phyloP scores from a whole-genome alignment of 2,113 vertebrate species.

The Girardinichthys multiradiatus region DNA sequence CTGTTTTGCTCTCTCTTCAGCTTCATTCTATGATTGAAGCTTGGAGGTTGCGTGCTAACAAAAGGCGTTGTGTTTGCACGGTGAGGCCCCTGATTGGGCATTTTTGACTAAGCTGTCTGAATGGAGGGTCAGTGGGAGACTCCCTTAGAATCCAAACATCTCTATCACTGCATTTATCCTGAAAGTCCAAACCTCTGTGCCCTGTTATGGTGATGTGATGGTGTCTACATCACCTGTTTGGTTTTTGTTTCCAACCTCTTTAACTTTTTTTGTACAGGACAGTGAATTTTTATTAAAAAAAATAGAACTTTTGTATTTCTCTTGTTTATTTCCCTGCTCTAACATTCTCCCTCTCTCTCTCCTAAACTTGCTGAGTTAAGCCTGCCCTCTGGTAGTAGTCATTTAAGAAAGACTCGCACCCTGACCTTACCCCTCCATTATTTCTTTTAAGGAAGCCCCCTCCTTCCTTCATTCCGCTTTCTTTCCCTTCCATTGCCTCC shows the following conservation, averaged over 20 bases:
- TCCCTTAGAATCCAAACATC: conserved; percentile 70
- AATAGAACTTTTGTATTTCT: conserved; percentile 18
- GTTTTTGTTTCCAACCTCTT: not conserved
- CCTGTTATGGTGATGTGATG: conserved; percentile 11
- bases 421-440: conserved; percentile 82
- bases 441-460: conserved; percentile 77
- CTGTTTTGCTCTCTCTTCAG: conserved; percentile 58
- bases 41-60: conserved; percentile 71
- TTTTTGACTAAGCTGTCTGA: conserved; percentile 79
- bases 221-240: conserved; percentile 11
- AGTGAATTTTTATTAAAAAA: not conserved
- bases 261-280: too few species aligned
- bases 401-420: conserved; percentile 78
- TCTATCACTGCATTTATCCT: conserved; percentile 54
- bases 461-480: conserved; percentile 85
- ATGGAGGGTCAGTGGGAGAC: conserved; percentile 76
- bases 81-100: conserved; percentile 79
- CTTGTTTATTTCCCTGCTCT: conserved; percentile 25
- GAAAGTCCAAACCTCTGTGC: conserved; percentile 9
- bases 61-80: conserved; percentile 80
- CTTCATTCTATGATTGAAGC: conserved; percentile 63
- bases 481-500: conserved; percentile 72
- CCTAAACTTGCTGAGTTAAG: conserved; percentile 76
- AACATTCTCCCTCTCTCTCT: conserved; percentile 32
- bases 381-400: conserved; percentile 78